Evolutionary conservation across 2,797 vertebrate genomes (phyloP), one percentile per base, ranked within the genome.

Genomic region (Nyctalus aviator): DNA sequence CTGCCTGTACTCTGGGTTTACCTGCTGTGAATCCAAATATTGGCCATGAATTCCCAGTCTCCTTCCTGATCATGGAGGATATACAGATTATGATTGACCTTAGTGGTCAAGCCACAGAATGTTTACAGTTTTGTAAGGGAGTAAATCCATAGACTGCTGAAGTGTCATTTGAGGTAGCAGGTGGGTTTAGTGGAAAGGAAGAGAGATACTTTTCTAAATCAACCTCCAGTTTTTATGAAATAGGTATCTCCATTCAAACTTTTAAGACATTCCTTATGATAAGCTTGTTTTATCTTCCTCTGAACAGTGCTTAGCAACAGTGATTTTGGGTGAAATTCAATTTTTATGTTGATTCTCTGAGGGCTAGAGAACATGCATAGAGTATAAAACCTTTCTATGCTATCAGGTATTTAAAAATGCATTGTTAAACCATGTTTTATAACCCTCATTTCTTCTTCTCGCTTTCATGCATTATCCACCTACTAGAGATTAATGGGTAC

Each of bases 341-440:
- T 53, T 86, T 95, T 94, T 77, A 55, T 71, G 71, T 81, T 87
- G 21, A 89, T 89, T 81, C 35, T 95, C 15, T 64, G 55, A 91
- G 55, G 35, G 7, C 30, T 73, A 27, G 30, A 41, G 11, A 59
- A 7, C 18, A 32, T 73, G 4, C 25, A n/a, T 21, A 81, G 32
- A 37, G 2, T 20, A 59, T 68, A 57, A 86, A 68, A 55, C 71
- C 23, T 62, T 68, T 89, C 32, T 5, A 48, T n/a, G 53, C 18
- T 91, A 86, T 83, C 27, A 18, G 9, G 12, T 93, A 30, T 81
- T 91, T 81, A 11, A 21, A 94, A 91, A 96, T 21, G n/a, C 72
- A 75, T 88, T 50, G 7, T 82, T 90, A 90, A 14, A 85, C 17
- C 30, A 75, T 88, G 5, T 76, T 27, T 71, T 75, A 81, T n/a